phyloP scores from a whole-genome alignment of 2,113 vertebrate genomes.

The Vombatus ursinus region DNA sequence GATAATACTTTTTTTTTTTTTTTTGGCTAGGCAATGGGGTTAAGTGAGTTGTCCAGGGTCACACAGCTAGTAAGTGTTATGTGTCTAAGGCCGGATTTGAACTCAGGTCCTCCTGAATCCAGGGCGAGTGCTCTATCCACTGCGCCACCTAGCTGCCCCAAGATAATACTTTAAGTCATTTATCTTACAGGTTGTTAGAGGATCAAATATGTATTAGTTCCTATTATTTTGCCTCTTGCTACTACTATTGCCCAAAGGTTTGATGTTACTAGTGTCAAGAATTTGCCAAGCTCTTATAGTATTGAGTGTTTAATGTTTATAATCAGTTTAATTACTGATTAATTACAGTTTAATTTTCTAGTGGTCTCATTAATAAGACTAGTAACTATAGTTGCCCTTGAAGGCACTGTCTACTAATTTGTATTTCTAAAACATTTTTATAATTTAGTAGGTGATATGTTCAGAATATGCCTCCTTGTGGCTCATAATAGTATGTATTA shows the following conservation, averaged over 20 bases:
- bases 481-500: slow-evolving; percentile 19
- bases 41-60: too few species aligned
- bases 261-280: neutral
- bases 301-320: neutral
- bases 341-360: too few species aligned
- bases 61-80: too few species aligned
- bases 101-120: too few species aligned
- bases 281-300: neutral
- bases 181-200: neutral
- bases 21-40: too few species aligned
- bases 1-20: too few species aligned
- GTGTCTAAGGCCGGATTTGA: too few species aligned
- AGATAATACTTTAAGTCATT: neutral
- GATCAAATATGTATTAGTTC: neutral
- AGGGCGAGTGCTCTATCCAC: too few species aligned
- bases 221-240: neutral
- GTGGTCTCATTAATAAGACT: too few species aligned
- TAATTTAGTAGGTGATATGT: neutral
- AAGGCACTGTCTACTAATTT: neutral
- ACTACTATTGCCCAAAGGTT: neutral
- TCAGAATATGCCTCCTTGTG: slow-evolving; percentile 3
- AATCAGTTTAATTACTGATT: neutral
- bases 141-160: too few species aligned
- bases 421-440: neutral
- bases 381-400: too few species aligned